phyloP scores from a whole-genome alignment of 2,888 invertebrate species.

The Tetranychus truncatus region DNA sequence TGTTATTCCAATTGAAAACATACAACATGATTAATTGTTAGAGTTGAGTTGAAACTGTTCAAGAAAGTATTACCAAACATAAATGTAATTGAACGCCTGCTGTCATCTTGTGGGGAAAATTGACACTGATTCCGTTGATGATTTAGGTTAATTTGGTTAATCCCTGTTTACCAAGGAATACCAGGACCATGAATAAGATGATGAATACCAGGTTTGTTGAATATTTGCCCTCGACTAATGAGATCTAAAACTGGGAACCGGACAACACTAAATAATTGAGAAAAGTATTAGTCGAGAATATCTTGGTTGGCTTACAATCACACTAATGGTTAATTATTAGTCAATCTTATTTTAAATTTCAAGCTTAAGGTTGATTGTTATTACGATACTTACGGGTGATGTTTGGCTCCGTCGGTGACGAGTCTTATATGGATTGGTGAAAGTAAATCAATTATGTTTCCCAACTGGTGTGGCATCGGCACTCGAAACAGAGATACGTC shows the following conservation, averaged over 20 bases:
- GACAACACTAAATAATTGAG: neutral
- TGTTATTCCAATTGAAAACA: neutral
- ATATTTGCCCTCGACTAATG: neutral
- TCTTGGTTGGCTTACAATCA: too few relatives aligned
- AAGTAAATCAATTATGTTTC: constrained; percentile 8
- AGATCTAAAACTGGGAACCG: neutral
- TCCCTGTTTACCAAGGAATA: neutral
- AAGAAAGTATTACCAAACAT: neutral
- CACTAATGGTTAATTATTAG: too few relatives aligned
- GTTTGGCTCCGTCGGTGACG: constrained; percentile 4
- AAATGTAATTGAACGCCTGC: neutral
- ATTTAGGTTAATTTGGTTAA: neutral
- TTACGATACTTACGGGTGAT: constrained; percentile 8
- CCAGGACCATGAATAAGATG: constrained; percentile 9
- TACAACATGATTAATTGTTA: neutral
- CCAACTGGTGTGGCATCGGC: constrained; percentile 11
- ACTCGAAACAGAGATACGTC: neutral
- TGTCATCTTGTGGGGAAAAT: too few relatives aligned
- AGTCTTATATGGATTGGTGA: constrained; percentile 10
- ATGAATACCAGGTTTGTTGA: constrained; percentile 4
- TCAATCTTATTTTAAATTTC: neutral
- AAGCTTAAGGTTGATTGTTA: neutral
- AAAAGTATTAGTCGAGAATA: neutral
- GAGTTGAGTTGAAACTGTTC: neutral
- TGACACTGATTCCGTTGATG: neutral